Percentiles rank a stretch among this genome's conserved stretches.
These are phyloP conservation scores for Allolobophora icterica DNA, from an alignment of 2,888 invertebrate species.

Conservation along the genomic window DNA sequence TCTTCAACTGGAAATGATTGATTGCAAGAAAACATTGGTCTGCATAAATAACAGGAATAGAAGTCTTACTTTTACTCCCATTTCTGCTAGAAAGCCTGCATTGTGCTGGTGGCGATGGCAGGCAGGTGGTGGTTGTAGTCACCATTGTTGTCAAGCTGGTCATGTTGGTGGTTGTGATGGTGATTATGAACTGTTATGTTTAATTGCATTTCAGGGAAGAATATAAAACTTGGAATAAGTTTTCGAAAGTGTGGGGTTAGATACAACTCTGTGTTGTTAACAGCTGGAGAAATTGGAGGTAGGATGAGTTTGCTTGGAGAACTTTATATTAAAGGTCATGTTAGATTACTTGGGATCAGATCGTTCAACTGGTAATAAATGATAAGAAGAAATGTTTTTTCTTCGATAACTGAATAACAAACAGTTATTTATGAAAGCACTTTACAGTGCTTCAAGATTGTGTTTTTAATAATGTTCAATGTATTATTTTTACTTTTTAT, in stretches of 20 bases:
- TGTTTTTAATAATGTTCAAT: background rate
- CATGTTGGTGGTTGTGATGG: too few species aligned
- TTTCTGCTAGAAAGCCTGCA: background rate
- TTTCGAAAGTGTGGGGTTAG: background rate
- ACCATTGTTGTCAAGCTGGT: background rate
- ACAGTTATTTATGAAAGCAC: background rate
- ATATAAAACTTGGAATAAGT: background rate
- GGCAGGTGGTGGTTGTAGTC: too few species aligned
- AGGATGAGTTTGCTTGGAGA: background rate
- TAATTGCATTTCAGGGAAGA: constrained; percentile 9
- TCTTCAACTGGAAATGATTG: too few species aligned
- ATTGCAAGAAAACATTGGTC: too few species aligned
- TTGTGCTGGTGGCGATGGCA: background rate
- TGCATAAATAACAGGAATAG: background rate
- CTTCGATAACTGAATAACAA: background rate
- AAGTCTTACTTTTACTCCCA: too few species aligned
- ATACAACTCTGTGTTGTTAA: background rate
- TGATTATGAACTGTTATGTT: background rate
- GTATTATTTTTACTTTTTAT: background rate
- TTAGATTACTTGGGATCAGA: background rate
- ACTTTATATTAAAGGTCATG: background rate
- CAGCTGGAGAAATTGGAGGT: background rate
- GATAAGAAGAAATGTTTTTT: background rate
- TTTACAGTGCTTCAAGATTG: background rate
- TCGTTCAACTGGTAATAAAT: background rate